Percentiles rank a stretch among this genome's conserved stretches.
These are phyloP conservation scores for Horisme vitalbata DNA, from an alignment of 2,888 invertebrate genomes.

Conservation along the genomic window DNA sequence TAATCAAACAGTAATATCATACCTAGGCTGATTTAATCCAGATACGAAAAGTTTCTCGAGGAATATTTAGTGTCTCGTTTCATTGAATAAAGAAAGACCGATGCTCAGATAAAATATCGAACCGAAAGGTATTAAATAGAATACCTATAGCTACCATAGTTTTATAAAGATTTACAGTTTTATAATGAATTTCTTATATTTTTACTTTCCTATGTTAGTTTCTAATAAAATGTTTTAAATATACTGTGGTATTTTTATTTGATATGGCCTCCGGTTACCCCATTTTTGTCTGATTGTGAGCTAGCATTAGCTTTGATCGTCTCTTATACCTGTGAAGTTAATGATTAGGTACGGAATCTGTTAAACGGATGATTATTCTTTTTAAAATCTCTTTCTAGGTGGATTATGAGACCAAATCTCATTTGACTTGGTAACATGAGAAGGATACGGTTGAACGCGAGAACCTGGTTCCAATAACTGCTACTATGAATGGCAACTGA, in stretches of 20 bases:
- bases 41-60: too few species aligned
- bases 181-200: constrained; percentile 79
- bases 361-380: too few species aligned
- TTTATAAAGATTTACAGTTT: constrained; percentile 76
- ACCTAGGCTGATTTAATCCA: too few species aligned
- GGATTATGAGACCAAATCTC: not conserved
- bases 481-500: constrained; percentile 44
- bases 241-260: constrained; percentile 38
- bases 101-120: constrained; percentile 52
- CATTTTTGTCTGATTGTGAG: too few species aligned
- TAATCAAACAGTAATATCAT: too few species aligned
- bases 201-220: constrained; percentile 82
- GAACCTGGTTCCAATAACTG: constrained; percentile 5
- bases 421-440: too few species aligned
- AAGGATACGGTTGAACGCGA: not conserved
- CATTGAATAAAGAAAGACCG: not conserved
- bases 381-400: too few species aligned
- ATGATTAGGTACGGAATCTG: too few species aligned
- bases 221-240: constrained; percentile 82
- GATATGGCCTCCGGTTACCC: too few species aligned
- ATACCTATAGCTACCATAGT: constrained; percentile 65
- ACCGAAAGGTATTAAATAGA: constrained; percentile 54
- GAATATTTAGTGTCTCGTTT: too few species aligned
- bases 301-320: too few species aligned
- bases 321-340: too few species aligned